phyloP scores from a whole-genome alignment of 2,113 vertebrate genomes.

The Eptatretus burgeri region DNA sequence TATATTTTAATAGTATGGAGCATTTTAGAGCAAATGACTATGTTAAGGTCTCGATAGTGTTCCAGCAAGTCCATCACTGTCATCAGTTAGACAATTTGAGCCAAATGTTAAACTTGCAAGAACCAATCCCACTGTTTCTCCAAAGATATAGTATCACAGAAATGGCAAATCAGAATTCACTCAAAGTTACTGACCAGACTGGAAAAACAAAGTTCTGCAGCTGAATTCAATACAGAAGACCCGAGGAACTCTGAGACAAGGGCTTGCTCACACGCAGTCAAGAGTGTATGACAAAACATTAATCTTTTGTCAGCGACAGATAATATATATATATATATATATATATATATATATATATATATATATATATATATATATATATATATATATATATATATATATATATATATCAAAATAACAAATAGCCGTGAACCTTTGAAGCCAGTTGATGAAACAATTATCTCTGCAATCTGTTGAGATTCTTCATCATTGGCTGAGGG shows the following conservation, averaged over 20 bases:
- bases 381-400: too few relatives aligned
- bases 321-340: too few relatives aligned
- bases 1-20: too few relatives aligned
- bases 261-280: not conserved
- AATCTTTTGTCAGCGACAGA: not conserved
- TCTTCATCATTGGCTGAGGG: not conserved
- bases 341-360: too few relatives aligned
- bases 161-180: not conserved
- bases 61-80: too few relatives aligned
- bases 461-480: not conserved
- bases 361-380: too few relatives aligned
- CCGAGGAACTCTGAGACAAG: not conserved
- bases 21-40: too few relatives aligned
- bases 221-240: not conserved
- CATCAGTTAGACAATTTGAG: too few relatives aligned
- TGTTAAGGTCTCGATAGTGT: too few relatives aligned
- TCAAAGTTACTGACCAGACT: not conserved
- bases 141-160: not conserved
- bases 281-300: not conserved
- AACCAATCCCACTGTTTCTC: not conserved
- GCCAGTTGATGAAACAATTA: not conserved
- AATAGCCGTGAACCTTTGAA: not conserved
- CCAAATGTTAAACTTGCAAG: too few relatives aligned
- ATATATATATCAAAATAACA: not conserved
- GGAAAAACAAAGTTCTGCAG: constrained; percentile 5